Percentiles rank a stretch among this genome's conserved stretches.
Conservation (phyloP, 37 sponge, comb jelly and placozoan species). For the Tethya wilhelma region DNA sequence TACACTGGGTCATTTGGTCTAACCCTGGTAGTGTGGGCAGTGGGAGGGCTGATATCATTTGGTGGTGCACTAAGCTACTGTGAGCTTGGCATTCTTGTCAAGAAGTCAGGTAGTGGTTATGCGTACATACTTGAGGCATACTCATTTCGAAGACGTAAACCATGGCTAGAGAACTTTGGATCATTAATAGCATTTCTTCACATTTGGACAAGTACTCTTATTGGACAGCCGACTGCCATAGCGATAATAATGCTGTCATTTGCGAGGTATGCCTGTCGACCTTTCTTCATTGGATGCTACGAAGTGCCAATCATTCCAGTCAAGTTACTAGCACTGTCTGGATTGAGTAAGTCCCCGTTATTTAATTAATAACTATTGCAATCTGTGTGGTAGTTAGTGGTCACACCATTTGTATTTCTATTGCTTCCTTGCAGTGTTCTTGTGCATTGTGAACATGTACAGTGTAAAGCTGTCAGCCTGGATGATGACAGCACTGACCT, state of each 20-base stretch:
- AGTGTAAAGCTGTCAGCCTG: conserved; percentile 30
- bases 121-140: conserved; percentile 48
- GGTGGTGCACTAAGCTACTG: conserved; percentile 55
- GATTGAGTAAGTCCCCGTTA: conserved; percentile 30
- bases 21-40: conserved; percentile 57
- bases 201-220: conserved; percentile 38
- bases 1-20: conserved; percentile 43
- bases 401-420: no score
- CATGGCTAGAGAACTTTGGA: conserved; percentile 18
- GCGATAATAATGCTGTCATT: conserved; percentile 36
- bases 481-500: conserved; percentile 21
- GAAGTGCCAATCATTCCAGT: conserved; percentile 7
- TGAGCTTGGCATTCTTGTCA: conserved; percentile 65
- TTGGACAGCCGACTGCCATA: conserved; percentile 26
- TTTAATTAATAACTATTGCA: no score
- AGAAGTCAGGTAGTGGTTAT: conserved; percentile 54
- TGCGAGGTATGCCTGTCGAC: conserved; percentile 30
- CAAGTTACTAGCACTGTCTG: conserved; percentile 22
- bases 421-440: no score
- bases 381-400: no score
- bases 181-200: conserved; percentile 39
- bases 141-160: conserved; percentile 30
- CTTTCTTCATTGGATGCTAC: conserved; percentile 36
- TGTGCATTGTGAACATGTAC: conserved; percentile 44
- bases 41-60: conserved; percentile 55